Evolutionary conservation across 2,113 vertebrate species (phyloP), one percentile per base, ranked within the genome.

Genomic region (Diphyllodes magnificus): DNA sequence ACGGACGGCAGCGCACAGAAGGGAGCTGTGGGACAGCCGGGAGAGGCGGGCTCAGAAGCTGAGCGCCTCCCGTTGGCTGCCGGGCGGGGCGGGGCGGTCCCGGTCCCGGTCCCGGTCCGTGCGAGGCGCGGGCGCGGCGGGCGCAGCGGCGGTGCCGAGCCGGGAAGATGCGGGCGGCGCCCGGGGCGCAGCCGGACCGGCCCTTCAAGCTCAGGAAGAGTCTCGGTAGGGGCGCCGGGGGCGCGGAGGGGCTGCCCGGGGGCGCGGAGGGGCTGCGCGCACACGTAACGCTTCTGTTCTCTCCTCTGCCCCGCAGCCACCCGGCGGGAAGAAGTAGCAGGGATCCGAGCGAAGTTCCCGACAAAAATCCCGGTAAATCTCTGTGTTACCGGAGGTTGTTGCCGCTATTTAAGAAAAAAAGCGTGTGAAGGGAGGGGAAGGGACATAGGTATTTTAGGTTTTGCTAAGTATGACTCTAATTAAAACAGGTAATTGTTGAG

Each of bases 341-440:
- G 98, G 31, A 99, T 99, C 95, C 85, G 98, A 49, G 97, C 97
- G 24, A 99, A 99, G 90, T 99, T 99, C 93, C 99, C 99, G 5
- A 99, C 98, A 54, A 99, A 99, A 91, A 96, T 99, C 84, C 99
- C 98, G 95, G 99, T 99, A 95, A 98, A 84, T 30, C 7, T 44
- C 30, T 47, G 49, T 23, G 49, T 28, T 44, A 10, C 33, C 5
- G 17, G 49, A 19, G 54, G 21, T 5, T 33, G 7, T 18, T 14
- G 54, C 8, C 11, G 31, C 6, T 19, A 0, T 30, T 71, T 31
- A 7, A 40, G 31, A 12, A 23, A 14, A 31, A 11, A 47, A 42
- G 15, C 0, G 3, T 12, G 21, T 23, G 39, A 19, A 25, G 11
- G 45, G 2, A 23, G 15, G 17, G 54, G 13, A 5, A 30, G 49